A percentile compares a stretch with the other conserved stretches of the same genome.
phyloP scores from a whole-genome alignment of 2,888 invertebrate genomes.

The Plusia festucae region DNA sequence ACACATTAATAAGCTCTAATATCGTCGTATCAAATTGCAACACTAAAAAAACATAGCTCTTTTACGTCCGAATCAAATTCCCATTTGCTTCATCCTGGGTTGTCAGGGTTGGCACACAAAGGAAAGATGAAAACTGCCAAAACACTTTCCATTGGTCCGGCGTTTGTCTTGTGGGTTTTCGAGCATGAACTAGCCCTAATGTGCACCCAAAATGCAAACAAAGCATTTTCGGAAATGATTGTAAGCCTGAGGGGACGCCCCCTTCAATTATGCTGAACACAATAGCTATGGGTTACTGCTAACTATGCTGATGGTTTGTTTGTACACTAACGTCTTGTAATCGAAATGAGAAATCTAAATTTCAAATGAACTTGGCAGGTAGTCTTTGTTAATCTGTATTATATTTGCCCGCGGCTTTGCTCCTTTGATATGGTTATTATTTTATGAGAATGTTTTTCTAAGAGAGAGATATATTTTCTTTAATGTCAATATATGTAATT shows the following conservation, averaged over 20 bases:
- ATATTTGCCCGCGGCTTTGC: background rate
- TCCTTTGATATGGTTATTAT: background rate
- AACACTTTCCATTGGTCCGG: background rate
- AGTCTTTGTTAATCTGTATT: background rate
- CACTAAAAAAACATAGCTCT: slow-evolving; percentile 26
- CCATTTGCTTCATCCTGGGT: slow-evolving; percentile 31
- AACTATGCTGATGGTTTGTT: slow-evolving; percentile 12
- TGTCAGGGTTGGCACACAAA: slow-evolving; percentile 23
- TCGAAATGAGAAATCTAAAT: slow-evolving; percentile 6
- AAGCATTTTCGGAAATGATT: slow-evolving; percentile 33
- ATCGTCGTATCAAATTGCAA: slow-evolving; percentile 23
- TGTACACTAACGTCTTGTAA: slow-evolving; percentile 6
- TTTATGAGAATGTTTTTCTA: too few relatives aligned
- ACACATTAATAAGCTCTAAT: slow-evolving; percentile 15
- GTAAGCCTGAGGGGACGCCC: slow-evolving; percentile 18
- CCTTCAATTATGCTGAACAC: slow-evolving; percentile 12
- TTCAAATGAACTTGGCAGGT: slow-evolving; percentile 2
- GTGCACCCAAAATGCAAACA: slow-evolving; percentile 34
- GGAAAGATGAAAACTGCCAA: background rate
- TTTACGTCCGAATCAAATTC: slow-evolving; percentile 43
- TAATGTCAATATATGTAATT: too few relatives aligned
- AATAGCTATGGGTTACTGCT: slow-evolving; percentile 20
- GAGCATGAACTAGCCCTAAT: slow-evolving; percentile 16
- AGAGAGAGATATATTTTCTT: too few relatives aligned
- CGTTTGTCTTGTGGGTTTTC: background rate